Evolutionary conservation across 1,140 invertebrate species (phyloP), one percentile per base, ranked within the genome.

Genomic region (Sipha flava): DNA sequence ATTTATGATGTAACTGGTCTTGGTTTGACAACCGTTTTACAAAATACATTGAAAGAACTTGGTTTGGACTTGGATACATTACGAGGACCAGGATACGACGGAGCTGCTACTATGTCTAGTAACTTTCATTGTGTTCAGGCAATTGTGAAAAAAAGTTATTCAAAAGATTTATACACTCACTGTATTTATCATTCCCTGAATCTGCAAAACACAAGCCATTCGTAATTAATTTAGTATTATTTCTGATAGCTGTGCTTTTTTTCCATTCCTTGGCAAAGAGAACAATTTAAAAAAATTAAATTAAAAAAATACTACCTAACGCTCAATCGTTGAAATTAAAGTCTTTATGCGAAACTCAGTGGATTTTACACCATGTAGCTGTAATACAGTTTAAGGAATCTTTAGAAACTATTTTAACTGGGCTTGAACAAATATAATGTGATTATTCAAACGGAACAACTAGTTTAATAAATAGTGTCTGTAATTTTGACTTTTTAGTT

Each of bases 51-150:
- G 16, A 59, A 31, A 31, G 57, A 59, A 31, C 26, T 59, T 31
- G 31, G 59, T 64, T 64, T 64, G 29, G 59, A 64, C n/a, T 64
- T 64, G 34, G 34, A 64, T 64, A 64, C 37, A 57, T 40, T 64
- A 64, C 34, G 34, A 18, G 68, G 68, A 47, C 83, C 84, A 83
- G 83, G 83, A 29, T 85, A 84, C 54, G 82, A 84, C 80, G 83
- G 84, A 12, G 84, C 84, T 64, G 81, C 82, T 70, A 82, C 81
- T 29, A 84, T 85, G 83, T 82, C 82, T 81, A 84, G 82, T 64
- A 34, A 81, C 49, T 83, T 83, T 47, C 79, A 81, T 80, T 82
- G 81, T 81, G 83, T 81, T 59, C 80, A 81, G 59, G 70, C 80
- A 54, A 26, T 54, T 12, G 40, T 77, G 16, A 47, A 45, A 72